These are phyloP conservation scores for Petromus typicus DNA, from an alignment of 2,113 vertebrate genomes.

Conservation along the genomic window DNA sequence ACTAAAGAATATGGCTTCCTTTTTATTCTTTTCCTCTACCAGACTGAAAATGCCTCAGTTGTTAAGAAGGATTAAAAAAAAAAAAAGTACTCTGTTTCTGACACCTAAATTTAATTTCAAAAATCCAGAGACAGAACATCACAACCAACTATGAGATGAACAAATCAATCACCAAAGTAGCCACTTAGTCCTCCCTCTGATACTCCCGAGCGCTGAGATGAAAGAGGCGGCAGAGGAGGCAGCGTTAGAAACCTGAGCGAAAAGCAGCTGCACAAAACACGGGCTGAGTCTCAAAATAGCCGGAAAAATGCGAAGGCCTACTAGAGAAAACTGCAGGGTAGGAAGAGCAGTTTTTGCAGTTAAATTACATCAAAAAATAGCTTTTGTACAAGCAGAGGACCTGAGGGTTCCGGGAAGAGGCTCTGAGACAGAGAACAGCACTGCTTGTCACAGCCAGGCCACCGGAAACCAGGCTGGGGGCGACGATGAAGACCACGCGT, in stretches of 20 bases:
- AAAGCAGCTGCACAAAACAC: background rate
- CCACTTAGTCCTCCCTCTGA: background rate
- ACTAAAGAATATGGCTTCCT: background rate
- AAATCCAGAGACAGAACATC: background rate
- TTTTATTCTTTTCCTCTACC: background rate
- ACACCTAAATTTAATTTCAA: background rate
- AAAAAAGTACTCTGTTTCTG: background rate
- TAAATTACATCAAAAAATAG: background rate
- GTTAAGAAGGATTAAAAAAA: background rate
- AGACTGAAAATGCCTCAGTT: background rate
- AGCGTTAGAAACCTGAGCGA: background rate
- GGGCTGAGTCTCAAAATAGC: constrained; percentile 1
- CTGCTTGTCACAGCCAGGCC: accelerated
- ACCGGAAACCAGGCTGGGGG: background rate
- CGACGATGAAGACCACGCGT: background rate
- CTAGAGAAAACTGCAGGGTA: background rate
- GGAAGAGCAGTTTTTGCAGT: background rate
- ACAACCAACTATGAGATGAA: background rate
- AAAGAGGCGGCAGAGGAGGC: background rate
- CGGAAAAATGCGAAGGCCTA: background rate
- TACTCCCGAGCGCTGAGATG: background rate
- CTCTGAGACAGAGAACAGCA: background rate
- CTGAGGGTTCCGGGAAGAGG: background rate
- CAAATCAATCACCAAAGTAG: background rate
- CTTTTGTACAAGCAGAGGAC: background rate